Percentiles rank a stretch among this genome's conserved stretches.
These are phyloP conservation scores for Crotalus viridis DNA, from an alignment of 2,113 vertebrate genomes.

Conservation along the genomic window DNA sequence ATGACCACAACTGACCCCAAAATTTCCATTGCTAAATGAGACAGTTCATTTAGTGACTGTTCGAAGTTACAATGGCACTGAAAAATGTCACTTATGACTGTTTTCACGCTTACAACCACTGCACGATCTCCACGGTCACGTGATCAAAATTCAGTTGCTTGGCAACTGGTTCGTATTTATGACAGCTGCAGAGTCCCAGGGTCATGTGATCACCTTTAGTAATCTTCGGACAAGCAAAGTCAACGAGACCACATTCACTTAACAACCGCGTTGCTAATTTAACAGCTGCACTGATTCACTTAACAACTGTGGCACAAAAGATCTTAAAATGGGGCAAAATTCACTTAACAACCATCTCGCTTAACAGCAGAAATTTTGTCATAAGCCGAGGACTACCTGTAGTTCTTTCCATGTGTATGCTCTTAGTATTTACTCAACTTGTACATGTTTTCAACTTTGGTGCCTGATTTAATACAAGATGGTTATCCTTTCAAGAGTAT, in stretches of 20 bases:
- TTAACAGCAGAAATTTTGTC: neutral
- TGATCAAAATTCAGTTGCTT: neutral
- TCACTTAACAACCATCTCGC: neutral
- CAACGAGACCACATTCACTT: neutral
- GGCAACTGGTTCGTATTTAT: neutral
- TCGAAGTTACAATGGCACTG: too few relatives aligned
- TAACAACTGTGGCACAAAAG: neutral
- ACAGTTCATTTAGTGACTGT: too few relatives aligned
- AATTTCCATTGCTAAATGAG: too few relatives aligned
- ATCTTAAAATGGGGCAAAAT: neutral
- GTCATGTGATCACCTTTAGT: neutral
- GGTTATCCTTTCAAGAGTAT: conserved; percentile 48
- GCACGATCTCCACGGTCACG: too few relatives aligned
- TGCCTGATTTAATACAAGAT: conserved; percentile 29
- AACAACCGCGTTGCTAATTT: neutral
- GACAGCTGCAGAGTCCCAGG: neutral
- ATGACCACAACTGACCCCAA: too few relatives aligned
- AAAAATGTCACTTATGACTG: too few relatives aligned
- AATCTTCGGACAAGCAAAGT: neutral
- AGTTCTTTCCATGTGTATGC: neutral
- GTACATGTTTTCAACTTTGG: conserved; percentile 25
- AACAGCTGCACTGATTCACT: neutral
- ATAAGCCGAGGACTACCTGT: neutral
- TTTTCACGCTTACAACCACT: too few relatives aligned
- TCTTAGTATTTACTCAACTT: conserved; percentile 11